Evolutionary conservation across 2,113 vertebrate genomes (phyloP).

Genomic region (Clinocottus analis): DNA sequence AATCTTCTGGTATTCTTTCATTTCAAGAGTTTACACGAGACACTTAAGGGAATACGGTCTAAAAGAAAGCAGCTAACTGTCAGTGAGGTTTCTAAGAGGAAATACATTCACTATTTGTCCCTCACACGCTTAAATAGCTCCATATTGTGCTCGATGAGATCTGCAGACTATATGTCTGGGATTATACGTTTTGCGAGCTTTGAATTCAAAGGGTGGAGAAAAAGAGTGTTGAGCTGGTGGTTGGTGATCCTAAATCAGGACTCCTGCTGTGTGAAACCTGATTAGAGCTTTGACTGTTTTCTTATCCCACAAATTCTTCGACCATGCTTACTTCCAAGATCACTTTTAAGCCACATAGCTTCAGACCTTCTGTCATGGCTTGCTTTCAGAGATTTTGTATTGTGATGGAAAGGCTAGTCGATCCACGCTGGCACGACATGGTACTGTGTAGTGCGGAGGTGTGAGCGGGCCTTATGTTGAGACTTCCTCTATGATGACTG

Average conservation of each 20-base stretch:
- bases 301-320: constrained; percentile 65
- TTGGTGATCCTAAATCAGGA: constrained; percentile 64
- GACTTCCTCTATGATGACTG: constrained; percentile 55
- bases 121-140: constrained; percentile 15
- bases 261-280: constrained; percentile 59
- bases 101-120: neutral
- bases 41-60: constrained; percentile 4
- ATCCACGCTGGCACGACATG: constrained; percentile 40
- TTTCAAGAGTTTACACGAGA: constrained; percentile 45
- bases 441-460: constrained; percentile 11
- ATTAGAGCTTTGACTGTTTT: constrained; percentile 65
- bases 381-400: constrained; percentile 38
- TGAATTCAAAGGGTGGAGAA: constrained; percentile 26
- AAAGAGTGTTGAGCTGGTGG: constrained; percentile 50
- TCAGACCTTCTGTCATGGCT: constrained; percentile 32
- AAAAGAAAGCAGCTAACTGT: constrained; percentile 11
- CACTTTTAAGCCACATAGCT: constrained; percentile 44
- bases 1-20: constrained; percentile 49
- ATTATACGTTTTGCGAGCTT: constrained; percentile 18
- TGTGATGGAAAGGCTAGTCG: constrained; percentile 56
- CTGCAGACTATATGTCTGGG: constrained; percentile 17
- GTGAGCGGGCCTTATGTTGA: constrained; percentile 52
- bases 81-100: constrained; percentile 9
- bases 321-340: constrained; percentile 30
- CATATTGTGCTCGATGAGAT: constrained; percentile 24